Percentiles rank a stretch among this genome's conserved stretches.
Conservation (phyloP, 2,888 invertebrate genomes). For the Drosophila dives region DNA sequence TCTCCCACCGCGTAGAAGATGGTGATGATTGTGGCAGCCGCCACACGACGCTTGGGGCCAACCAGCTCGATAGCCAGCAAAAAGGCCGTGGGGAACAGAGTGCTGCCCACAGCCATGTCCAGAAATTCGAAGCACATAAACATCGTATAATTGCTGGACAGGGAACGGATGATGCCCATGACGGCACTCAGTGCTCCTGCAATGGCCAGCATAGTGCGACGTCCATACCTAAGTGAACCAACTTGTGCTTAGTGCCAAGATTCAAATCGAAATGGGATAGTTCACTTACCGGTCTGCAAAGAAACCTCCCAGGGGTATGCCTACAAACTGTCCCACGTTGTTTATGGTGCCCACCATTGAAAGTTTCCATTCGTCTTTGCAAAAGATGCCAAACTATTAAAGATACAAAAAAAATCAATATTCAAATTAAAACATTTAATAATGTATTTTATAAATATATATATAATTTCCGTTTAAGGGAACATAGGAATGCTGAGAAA, state of each 20-base stretch:
- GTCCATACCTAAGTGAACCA: conserved; percentile 85
- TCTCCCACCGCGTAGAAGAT: conserved; percentile 90
- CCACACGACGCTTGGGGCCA: conserved; percentile 89
- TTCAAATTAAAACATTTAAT: neutral
- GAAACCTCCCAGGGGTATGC: conserved; percentile 88
- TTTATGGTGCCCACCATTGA: conserved; percentile 90
- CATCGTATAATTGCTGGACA: conserved; percentile 89
- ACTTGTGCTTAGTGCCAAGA: too few species aligned
- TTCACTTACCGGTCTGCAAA: conserved; percentile 87
- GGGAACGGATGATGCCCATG: conserved; percentile 89
- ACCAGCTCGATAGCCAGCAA: conserved; percentile 91
- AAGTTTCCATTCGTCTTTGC: conserved; percentile 87
- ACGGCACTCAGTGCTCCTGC: conserved; percentile 87
- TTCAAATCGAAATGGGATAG: neutral
- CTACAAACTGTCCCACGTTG: conserved; percentile 90
- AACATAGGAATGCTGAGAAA: neutral
- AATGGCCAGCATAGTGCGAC: conserved; percentile 87
- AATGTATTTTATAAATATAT: neutral
- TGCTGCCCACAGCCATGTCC: conserved; percentile 89
- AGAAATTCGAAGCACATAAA: conserved; percentile 90
- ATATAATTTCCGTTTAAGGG: neutral
- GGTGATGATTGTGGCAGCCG: conserved; percentile 89
- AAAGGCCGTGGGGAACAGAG: conserved; percentile 90
- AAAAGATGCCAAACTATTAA: conserved; percentile 76
- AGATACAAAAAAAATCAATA: neutral